phyloP scores from a whole-genome alignment of 2,113 vertebrate species.

The Phainopepla nitens region DNA sequence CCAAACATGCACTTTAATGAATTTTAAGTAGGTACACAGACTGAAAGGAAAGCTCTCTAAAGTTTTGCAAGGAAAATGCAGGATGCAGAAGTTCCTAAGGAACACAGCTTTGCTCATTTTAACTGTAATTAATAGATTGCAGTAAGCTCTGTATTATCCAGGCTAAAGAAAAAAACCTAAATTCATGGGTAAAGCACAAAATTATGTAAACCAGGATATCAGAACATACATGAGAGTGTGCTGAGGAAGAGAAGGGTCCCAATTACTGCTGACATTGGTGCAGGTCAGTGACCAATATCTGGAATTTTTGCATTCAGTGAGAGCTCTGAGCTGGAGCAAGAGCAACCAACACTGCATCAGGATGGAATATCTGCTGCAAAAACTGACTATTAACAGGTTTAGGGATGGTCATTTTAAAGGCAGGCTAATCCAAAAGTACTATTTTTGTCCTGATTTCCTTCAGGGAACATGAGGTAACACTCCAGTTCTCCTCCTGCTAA shows the following conservation, averaged over 20 bases:
- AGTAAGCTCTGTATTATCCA: background rate
- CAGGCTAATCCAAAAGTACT: background rate
- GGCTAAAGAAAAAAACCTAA: background rate
- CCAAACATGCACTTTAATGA: background rate
- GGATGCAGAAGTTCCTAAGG: background rate
- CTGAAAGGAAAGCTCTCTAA: background rate
- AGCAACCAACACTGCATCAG: accelerated
- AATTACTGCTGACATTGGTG: background rate
- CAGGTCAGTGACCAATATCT: background rate
- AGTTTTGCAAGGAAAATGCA: background rate
- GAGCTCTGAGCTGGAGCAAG: background rate
- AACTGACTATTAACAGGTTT: background rate
- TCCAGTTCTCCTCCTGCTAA: background rate
- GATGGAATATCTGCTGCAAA: background rate
- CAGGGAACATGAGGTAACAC: background rate
- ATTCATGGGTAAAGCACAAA: background rate
- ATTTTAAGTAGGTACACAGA: background rate
- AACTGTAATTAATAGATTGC: background rate
- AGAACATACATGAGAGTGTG: background rate
- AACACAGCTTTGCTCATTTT: background rate
- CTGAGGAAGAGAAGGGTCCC: background rate
- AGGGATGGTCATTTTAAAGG: background rate
- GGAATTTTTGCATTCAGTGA: background rate
- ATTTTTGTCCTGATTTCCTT: background rate
- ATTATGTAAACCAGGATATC: background rate